phyloP scores from a whole-genome alignment of 2,888 invertebrate species.

The Machimus atricapillus region DNA sequence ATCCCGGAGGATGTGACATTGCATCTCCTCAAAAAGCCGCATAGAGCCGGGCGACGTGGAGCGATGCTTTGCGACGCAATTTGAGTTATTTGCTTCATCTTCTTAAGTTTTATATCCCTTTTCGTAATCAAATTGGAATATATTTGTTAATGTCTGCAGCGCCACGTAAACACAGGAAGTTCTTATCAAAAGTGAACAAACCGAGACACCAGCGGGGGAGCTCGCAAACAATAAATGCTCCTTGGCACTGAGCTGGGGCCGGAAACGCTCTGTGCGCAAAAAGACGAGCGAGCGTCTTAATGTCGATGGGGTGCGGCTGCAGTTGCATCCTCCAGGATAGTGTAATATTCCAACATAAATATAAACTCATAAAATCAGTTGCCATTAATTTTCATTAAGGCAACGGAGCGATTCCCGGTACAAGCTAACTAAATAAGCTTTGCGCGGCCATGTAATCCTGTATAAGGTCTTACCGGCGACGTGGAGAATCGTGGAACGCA shows the following conservation, averaged over 20 bases:
- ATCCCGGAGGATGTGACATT: neutral
- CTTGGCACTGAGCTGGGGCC: neutral
- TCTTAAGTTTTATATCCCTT: neutral
- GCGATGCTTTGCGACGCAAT: neutral
- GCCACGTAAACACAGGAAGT: constrained; percentile 1
- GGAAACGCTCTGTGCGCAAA: neutral
- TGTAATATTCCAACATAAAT: constrained; percentile 44
- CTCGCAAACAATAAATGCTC: constrained; percentile 5
- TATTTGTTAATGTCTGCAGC: constrained; percentile 28
- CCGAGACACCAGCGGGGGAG: constrained; percentile 4
- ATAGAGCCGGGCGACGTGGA: neutral
- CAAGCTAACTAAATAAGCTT: constrained; percentile 42
- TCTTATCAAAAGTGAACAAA: constrained; percentile 35
- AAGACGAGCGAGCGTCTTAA: neutral
- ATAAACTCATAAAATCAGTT: constrained; percentile 44
- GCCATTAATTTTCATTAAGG: constrained; percentile 45
- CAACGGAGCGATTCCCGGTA: constrained; percentile 29
- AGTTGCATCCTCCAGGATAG: constrained; percentile 1
- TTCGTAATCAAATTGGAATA: constrained; percentile 28
- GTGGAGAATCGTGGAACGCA: neutral
- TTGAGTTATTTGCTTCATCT: neutral
- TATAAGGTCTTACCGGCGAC: constrained; percentile 6
- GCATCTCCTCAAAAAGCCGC: neutral
- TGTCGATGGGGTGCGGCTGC: neutral
- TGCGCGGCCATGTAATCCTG: constrained; percentile 10